Base-by-base conservation (phyloP, 1,140 invertebrate genomes). In the Diorhabda carinulata region DNA sequence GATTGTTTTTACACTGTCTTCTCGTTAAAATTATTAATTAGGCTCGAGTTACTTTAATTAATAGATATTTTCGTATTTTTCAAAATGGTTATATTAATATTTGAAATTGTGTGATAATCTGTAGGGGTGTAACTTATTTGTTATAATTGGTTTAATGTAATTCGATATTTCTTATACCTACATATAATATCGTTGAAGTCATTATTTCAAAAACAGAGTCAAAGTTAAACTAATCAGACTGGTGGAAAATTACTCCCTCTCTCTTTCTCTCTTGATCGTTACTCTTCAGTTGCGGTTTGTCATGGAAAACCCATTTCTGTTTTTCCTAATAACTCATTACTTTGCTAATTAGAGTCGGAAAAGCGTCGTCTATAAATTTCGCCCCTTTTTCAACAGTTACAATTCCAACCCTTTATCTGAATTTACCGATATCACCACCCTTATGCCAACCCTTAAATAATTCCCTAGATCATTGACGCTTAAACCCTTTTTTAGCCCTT, bases 331-430 rank as follows among this genome's bases (percentile, higher is more conserved):
- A 71, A 71, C 66, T 71, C 67, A 71, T 71, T 68, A 68, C 66
- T 64, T 67, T 71, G 70, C 67, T 71, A 71, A 71, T 71, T 71
- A 71, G 70, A 64, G 58, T 68, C 62, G 66, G 70, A 67, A 41
- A 64, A 68, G 70, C 65, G 65, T 66, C 65, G 57, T 71, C 70
- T 71, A 71, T 71, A 71, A 71, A 71, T 74, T 76, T 70, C 63
- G 64, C 75, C 68, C 73, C 72, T 73, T 77, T 73, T 72, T 72
- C 69, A 44, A 70, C 67, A 61, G 71, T 74, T 66, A 74, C 59
- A 66, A 76, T 76, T 71, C 72, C 69, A 68, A 69, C 72, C 72
- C 72, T 74, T 74, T 74, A 74, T 74, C 72, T 72, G 72, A 71
- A 67, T 64, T 74, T 72, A 72, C 72, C 72, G 70, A 74, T 74